phyloP scores from a whole-genome alignment of 2,888 invertebrate genomes.

The Agelastica alni region DNA sequence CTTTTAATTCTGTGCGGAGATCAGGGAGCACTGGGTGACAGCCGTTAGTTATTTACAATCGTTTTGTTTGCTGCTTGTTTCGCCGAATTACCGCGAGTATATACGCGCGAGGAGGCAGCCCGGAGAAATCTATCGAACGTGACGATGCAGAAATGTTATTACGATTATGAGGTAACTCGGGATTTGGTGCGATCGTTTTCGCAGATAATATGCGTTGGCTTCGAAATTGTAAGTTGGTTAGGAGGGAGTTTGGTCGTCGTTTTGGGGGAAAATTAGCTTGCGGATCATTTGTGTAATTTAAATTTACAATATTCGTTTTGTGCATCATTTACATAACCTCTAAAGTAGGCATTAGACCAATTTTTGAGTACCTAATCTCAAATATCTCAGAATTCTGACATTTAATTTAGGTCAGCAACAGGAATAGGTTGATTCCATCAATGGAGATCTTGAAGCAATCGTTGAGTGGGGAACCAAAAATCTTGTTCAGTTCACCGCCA shows the following conservation, averaged over 20 bases:
- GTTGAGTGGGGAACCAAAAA: too few relatives aligned
- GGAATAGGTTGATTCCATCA: too few relatives aligned
- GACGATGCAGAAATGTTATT: slow-evolving; percentile 47
- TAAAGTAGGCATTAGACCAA: too few relatives aligned
- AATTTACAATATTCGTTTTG: slow-evolving; percentile 2
- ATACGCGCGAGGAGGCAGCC: slow-evolving; percentile 9
- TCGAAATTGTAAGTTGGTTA: slow-evolving; percentile 5
- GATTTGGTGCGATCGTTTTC: slow-evolving; percentile 20
- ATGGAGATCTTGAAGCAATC: too few relatives aligned
- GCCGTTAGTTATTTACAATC: slow-evolving; percentile 43
- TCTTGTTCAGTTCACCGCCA: too few relatives aligned
- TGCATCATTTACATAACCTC: too few relatives aligned
- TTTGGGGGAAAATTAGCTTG: slow-evolving; percentile 10
- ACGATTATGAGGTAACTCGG: slow-evolving; percentile 41
- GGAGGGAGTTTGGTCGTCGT: background rate
- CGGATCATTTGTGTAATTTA: slow-evolving; percentile 6
- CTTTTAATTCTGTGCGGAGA: too few relatives aligned
- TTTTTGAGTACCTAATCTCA: too few relatives aligned
- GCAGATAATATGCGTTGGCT: slow-evolving; percentile 15
- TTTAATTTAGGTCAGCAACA: too few relatives aligned
- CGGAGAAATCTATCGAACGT: slow-evolving; percentile 46
- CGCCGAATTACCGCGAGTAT: slow-evolving; percentile 53
- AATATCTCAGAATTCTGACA: too few relatives aligned
- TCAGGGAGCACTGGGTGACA: slow-evolving; percentile 20
- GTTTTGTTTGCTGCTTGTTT: slow-evolving; percentile 55